phyloP scores from a whole-genome alignment of 2,113 vertebrate species.

The Forbesichthys agassizii region DNA sequence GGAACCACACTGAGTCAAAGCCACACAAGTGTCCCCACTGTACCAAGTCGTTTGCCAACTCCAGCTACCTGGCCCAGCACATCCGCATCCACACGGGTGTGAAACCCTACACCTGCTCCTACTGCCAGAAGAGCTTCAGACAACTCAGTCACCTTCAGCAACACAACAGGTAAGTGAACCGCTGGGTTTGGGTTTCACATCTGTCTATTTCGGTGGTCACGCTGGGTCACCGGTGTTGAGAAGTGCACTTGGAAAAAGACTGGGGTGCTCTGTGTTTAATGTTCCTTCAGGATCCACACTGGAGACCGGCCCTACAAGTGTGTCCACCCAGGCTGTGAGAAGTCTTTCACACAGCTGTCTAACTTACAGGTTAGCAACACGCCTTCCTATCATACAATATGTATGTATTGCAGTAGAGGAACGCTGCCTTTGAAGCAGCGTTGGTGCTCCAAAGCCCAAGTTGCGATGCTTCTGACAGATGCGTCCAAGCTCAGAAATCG shows the following conservation, averaged over 20 bases:
- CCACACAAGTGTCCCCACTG: conserved; percentile 99
- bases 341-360: conserved; percentile 97
- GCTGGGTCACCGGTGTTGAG: background rate
- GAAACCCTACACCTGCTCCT: conserved; percentile 95
- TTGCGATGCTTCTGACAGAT: too few species aligned
- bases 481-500: too few species aligned
- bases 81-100: conserved; percentile 97
- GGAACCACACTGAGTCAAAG: conserved; percentile 98
- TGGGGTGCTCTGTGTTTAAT: conserved; percentile 26
- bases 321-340: conserved; percentile 92
- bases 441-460: too few species aligned
- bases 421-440: too few species aligned
- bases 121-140: conserved; percentile 94
- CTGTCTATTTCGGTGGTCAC: conserved; percentile 1
- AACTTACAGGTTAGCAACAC: conserved; percentile 88
- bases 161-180: conserved; percentile 89
- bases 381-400: background rate
- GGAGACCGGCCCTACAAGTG: conserved; percentile 97
- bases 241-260: background rate
- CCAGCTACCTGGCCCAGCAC: conserved; percentile 97
- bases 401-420: too few species aligned
- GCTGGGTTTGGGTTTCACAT: conserved; percentile 42
- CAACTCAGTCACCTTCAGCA: conserved; percentile 98
- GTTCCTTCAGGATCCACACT: conserved; percentile 89
- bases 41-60: conserved; percentile 98